These are phyloP conservation scores for Schrankia costaestrigalis DNA, from an alignment of 2,888 invertebrate genomes.

Conservation along the genomic window DNA sequence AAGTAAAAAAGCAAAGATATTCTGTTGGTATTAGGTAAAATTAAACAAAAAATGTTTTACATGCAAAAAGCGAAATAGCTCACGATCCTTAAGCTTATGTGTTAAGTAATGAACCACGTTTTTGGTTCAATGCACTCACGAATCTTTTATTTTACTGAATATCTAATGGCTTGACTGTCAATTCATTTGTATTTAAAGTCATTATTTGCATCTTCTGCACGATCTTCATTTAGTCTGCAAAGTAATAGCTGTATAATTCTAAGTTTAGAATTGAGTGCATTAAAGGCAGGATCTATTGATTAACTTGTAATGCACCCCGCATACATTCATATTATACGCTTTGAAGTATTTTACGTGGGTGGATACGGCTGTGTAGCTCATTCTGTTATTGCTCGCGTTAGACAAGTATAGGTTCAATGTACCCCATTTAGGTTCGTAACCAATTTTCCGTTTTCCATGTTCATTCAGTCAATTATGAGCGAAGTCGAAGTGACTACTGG, in stretches of 20 bases:
- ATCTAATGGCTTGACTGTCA: slow-evolving; percentile 60
- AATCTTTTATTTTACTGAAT: slow-evolving; percentile 66
- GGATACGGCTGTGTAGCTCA: slow-evolving; percentile 31
- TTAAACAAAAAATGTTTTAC: slow-evolving; percentile 53
- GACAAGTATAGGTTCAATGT: slow-evolving; percentile 60
- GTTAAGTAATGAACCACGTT: slow-evolving; percentile 75
- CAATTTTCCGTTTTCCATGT: slow-evolving; percentile 66
- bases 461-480: no score
- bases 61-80: slow-evolving; percentile 62
- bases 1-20: slow-evolving; percentile 59
- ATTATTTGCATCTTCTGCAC: slow-evolving; percentile 53
- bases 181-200: slow-evolving; percentile 57
- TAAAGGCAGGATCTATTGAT: slow-evolving; percentile 29
- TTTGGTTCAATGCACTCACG: slow-evolving; percentile 78
- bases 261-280: slow-evolving; percentile 19
- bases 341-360: slow-evolving; percentile 38
- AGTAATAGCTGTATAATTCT: slow-evolving; percentile 29
- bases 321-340: no score
- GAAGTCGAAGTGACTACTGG: no score
- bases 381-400: slow-evolving; percentile 43
- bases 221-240: slow-evolving; percentile 40
- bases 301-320: slow-evolving; percentile 26
- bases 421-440: slow-evolving; percentile 53
- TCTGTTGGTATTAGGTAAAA: slow-evolving; percentile 58
- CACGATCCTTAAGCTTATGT: slow-evolving; percentile 58